Percentiles rank a stretch among this genome's conserved stretches.
Conservation (phyloP, 2,113 vertebrate genomes). For the Syrmaticus mikado region DNA sequence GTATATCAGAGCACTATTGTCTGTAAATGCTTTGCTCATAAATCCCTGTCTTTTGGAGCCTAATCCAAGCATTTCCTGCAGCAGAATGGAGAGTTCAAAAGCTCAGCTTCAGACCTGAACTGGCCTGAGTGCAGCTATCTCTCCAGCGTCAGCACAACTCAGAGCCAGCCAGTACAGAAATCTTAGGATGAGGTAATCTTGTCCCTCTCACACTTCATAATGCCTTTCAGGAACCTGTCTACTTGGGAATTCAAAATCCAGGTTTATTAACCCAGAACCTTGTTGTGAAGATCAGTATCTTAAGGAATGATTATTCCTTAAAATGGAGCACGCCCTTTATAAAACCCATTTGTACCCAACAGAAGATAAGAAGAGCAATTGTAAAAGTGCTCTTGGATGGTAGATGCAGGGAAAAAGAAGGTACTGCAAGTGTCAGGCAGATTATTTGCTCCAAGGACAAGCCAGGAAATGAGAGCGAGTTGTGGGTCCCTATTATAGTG, state of each 20-base stretch:
- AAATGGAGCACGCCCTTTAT: not conserved
- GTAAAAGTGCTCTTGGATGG: not conserved
- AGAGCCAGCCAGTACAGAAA: not conserved
- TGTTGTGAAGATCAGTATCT: not conserved
- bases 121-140: not conserved
- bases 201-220: constrained; percentile 41
- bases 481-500: rapidly evolving
- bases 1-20: not conserved
- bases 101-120: not conserved
- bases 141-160: not conserved
- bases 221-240: not conserved
- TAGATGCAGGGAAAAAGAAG: not conserved
- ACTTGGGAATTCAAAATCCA: not conserved
- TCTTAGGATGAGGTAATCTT: constrained; percentile 25
- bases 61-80: not conserved
- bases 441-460: not conserved
- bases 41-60: not conserved
- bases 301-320: not conserved
- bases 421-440: not conserved
- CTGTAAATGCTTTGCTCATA: not conserved
- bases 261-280: not conserved
- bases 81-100: not conserved
- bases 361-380: not conserved
- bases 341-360: constrained; percentile 6
- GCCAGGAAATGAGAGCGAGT: not conserved